Evolutionary conservation across 2,113 vertebrate species (phyloP), one percentile per base, ranked within the genome.

Genomic region (Eulacestoma nigropectus): DNA sequence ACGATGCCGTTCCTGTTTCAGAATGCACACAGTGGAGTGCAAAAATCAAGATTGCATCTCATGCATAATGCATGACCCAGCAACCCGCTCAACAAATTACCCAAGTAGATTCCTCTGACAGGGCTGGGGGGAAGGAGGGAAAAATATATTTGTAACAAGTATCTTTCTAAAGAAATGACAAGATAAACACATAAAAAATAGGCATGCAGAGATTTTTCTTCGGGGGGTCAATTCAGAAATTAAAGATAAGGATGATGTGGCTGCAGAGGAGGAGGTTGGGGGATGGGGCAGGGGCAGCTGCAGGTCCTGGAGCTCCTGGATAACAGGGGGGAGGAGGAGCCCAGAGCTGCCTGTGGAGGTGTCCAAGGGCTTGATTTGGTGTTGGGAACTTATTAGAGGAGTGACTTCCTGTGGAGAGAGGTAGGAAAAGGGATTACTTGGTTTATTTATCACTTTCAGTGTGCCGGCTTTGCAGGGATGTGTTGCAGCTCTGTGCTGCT

Each of bases 31-130:
- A 49, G 94, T 30, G 47, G 64, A 78, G 93, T 91, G 93, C 94
- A 93, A 80, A 87, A 87, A 89, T 87, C 73, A 88, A 96, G 95
- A 93, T 85, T 83, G 87, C 93, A 85, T 91, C 94, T 96, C 93
- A 96, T 97, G 75, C 87, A 97, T 97, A 91, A 97, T 97, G 91
- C 78, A 97, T 94, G 87, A 4, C 70, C 77, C 91, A 87, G 93
- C 93, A 95, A 84, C 81, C 84, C 2, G 70, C 78, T 91, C 91
- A 25, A 57, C 67, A 87, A 83, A 96, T 96, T 90, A 94, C 74
- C 93, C 50, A 2, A 79, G 87, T 20, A 93, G 77, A 62, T 85
- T 87, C 80, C 56, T 95, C 89, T 6, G 1, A 68, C 6, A 13
- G 94, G 78, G 85, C 78, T 94, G 62, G 74, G 65, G 65, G 89